phyloP scores from a whole-genome alignment of 2,888 invertebrate species.

The Apodemia zela region DNA sequence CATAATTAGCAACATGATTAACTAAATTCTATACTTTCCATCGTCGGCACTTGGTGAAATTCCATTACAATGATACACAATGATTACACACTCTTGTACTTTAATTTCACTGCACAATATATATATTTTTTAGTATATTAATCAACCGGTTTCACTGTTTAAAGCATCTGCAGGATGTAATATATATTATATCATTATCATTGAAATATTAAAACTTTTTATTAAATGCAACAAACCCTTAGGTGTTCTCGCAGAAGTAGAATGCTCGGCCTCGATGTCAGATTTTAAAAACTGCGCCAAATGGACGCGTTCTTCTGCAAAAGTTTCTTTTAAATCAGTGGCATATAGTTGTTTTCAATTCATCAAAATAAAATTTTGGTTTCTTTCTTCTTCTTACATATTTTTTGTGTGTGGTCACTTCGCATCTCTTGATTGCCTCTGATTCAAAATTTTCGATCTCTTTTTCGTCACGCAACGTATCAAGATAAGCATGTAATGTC shows the following conservation, averaged over 20 bases:
- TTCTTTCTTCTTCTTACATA: constrained; percentile 13
- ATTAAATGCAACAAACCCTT: constrained; percentile 12
- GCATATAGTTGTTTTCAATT: constrained; percentile 12
- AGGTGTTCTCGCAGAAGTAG: neutral
- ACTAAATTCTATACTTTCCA: too few relatives aligned
- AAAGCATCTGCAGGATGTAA: too few relatives aligned
- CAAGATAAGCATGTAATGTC: neutral
- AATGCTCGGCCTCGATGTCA: constrained; percentile 17
- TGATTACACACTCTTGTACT: too few relatives aligned
- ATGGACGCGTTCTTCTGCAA: constrained; percentile 19
- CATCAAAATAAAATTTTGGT: constrained; percentile 13
- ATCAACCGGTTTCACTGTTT: too few relatives aligned
- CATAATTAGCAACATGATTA: too few relatives aligned
- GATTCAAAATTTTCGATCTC: constrained; percentile 17
- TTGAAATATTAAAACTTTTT: constrained; percentile 15
- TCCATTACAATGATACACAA: too few relatives aligned
- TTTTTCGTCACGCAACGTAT: too few relatives aligned
- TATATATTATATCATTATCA: too few relatives aligned
- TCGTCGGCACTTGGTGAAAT: too few relatives aligned
- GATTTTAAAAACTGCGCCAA: constrained; percentile 17
- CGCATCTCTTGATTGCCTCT: constrained; percentile 22
- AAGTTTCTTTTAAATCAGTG: constrained; percentile 16
- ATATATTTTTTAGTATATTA: too few relatives aligned
- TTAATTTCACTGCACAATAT: too few relatives aligned
- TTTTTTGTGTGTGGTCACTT: constrained; percentile 21